Evolutionary conservation across 2,888 invertebrate species (phyloP).

Genomic region (Trypoxylon attenuatum): DNA sequence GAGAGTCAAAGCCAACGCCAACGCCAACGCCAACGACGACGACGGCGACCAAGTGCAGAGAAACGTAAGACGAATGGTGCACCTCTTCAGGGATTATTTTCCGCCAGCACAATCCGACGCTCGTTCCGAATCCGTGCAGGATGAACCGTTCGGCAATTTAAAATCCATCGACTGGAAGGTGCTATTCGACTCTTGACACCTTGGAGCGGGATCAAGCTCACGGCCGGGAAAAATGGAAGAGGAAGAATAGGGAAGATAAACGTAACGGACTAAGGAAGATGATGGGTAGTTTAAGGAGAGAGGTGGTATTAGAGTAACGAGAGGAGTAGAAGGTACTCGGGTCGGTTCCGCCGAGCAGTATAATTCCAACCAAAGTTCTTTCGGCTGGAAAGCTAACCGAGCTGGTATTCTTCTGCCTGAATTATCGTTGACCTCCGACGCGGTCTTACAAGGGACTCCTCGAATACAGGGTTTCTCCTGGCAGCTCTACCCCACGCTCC

Average conservation of each 20-base stretch:
- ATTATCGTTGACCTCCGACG: slow-evolving; percentile 70
- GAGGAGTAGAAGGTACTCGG: slow-evolving; percentile 24
- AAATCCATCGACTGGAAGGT: slow-evolving; percentile 41
- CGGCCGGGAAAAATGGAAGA: slow-evolving; percentile 1
- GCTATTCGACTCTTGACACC: slow-evolving; percentile 40
- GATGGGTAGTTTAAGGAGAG: not conserved
- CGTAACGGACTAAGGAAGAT: not conserved
- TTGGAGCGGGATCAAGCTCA: slow-evolving; percentile 8
- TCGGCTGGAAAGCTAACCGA: slow-evolving; percentile 61
- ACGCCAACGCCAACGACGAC: too few species aligned
- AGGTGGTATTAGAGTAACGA: not conserved
- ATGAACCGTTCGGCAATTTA: slow-evolving; percentile 42
- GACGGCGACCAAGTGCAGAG: too few species aligned
- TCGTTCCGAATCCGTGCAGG: too few species aligned
- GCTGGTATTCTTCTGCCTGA: slow-evolving; percentile 64
- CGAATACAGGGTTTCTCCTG: slow-evolving; percentile 46
- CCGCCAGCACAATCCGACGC: too few species aligned
- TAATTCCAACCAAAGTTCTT: slow-evolving; percentile 62
- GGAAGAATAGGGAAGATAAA: not conserved
- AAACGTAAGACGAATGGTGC: too few species aligned
- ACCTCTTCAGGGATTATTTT: too few species aligned
- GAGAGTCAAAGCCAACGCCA: too few species aligned
- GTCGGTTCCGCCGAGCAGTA: slow-evolving; percentile 59
- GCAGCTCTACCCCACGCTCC: slow-evolving; percentile 54
- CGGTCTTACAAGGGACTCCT: slow-evolving; percentile 65